These are phyloP conservation scores for Antheraea yamamai DNA, from an alignment of 2,888 invertebrate genomes.

Conservation along the genomic window DNA sequence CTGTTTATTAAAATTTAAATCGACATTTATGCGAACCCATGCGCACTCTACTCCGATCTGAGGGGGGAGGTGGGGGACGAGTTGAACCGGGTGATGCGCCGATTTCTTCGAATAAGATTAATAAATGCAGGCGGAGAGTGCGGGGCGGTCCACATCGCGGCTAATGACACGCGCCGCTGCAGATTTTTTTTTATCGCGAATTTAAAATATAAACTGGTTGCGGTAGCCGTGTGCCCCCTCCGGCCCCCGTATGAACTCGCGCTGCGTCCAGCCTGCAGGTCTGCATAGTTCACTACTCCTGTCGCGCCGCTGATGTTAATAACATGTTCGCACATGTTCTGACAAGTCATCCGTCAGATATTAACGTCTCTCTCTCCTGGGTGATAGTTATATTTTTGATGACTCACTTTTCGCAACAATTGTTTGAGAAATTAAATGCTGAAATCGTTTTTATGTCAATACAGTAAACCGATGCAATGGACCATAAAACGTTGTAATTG, in stretches of 20 bases:
- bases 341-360: constrained; percentile 9
- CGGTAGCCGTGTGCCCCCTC: constrained; percentile 32
- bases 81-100: constrained; percentile 61
- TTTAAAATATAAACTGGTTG: constrained; percentile 76
- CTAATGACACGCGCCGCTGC: constrained; percentile 78
- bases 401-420: not conserved
- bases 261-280: constrained; percentile 36
- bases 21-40: constrained; percentile 8
- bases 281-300: constrained; percentile 56
- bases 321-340: constrained; percentile 43
- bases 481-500: not conserved
- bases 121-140: constrained; percentile 68
- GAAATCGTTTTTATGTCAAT: not conserved
- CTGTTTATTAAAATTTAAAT: not conserved
- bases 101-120: constrained; percentile 79
- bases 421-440: not conserved
- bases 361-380: not conserved
- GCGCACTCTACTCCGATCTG: constrained; percentile 23
- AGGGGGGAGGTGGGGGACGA: constrained; percentile 20
- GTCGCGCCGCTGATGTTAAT: constrained; percentile 41
- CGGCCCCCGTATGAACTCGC: constrained; percentile 25
- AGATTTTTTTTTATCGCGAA: constrained; percentile 76
- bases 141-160: constrained; percentile 49
- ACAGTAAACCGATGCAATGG: not conserved
- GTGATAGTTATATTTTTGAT: not conserved